Evolutionary conservation across 1,140 invertebrate genomes (phyloP).

Genomic region (Branchinecta lynchi): DNA sequence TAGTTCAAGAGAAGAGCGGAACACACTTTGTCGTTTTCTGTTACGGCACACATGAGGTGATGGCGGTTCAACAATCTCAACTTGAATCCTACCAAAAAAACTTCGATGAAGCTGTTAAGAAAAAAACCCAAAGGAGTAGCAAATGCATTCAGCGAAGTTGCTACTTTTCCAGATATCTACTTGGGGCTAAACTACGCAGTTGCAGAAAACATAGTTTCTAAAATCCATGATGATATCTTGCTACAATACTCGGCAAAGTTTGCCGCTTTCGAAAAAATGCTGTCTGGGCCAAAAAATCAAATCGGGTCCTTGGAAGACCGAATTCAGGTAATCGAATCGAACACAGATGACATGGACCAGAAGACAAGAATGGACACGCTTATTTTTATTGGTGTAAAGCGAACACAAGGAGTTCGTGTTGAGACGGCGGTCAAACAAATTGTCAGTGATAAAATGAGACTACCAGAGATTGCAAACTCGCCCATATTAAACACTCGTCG

Average conservation of each 20-base stretch:
- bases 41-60: too few species aligned
- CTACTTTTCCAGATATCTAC: too few species aligned
- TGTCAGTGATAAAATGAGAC: slow-evolving; percentile 10
- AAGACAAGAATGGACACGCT: too few species aligned
- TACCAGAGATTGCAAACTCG: slow-evolving; percentile 2
- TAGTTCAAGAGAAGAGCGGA: too few species aligned
- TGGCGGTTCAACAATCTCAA: too few species aligned
- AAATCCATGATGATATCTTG: slow-evolving; percentile 2
- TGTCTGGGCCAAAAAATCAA: slow-evolving; percentile 9
- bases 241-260: neutral
- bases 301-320: slow-evolving; percentile 4
- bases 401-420: slow-evolving; percentile 5
- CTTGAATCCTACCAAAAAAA: too few species aligned
- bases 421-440: slow-evolving; percentile 9
- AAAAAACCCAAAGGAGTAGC: too few species aligned
- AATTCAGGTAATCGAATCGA: slow-evolving; percentile 7
- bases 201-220: slow-evolving; percentile 1
- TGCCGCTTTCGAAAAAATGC: slow-evolving; percentile 1
- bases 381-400: slow-evolving; percentile 6
- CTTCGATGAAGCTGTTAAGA: too few species aligned
- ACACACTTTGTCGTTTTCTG: too few species aligned
- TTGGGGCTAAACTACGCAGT: neutral
- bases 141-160: too few species aligned
- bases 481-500: neutral
- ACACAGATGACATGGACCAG: slow-evolving; percentile 4